These are phyloP conservation scores for Spilosoma lubricipeda DNA, from an alignment of 2,888 invertebrate species.

Conservation along the genomic window DNA sequence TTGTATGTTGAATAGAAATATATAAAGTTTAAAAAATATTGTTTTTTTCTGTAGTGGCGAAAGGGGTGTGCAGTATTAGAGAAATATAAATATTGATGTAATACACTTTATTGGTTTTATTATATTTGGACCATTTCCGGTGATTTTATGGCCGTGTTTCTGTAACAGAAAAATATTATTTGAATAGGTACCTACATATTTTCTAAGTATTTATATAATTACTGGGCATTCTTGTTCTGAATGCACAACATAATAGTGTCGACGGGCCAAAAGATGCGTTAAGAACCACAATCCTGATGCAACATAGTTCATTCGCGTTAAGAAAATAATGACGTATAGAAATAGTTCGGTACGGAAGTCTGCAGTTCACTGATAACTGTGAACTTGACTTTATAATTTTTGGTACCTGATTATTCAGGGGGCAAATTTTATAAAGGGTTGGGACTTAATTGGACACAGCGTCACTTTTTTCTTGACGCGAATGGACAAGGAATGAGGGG, in stretches of 20 bases:
- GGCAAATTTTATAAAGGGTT: background rate
- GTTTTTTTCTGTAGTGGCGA: constrained; percentile 73
- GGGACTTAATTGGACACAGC: background rate
- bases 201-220: background rate
- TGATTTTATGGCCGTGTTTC: constrained; percentile 55
- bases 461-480: background rate
- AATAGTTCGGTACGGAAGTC: background rate
- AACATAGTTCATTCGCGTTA: background rate
- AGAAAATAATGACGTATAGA: background rate
- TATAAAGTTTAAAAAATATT: constrained; percentile 74
- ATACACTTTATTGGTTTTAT: constrained; percentile 62
- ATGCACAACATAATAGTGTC: background rate
- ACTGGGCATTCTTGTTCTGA: background rate
- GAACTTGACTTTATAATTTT: background rate
- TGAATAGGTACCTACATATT: background rate
- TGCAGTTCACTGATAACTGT: background rate
- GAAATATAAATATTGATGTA: constrained; percentile 79
- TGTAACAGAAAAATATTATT: constrained; percentile 43
- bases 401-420: background rate
- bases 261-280: background rate
- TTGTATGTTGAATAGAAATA: constrained; percentile 82
- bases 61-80: constrained; percentile 76
- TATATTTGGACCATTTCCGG: constrained; percentile 44
- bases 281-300: background rate
- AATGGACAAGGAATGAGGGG: background rate